Conservation (phyloP, 2,113 vertebrate genomes). For the Clupea harengus region DNA sequence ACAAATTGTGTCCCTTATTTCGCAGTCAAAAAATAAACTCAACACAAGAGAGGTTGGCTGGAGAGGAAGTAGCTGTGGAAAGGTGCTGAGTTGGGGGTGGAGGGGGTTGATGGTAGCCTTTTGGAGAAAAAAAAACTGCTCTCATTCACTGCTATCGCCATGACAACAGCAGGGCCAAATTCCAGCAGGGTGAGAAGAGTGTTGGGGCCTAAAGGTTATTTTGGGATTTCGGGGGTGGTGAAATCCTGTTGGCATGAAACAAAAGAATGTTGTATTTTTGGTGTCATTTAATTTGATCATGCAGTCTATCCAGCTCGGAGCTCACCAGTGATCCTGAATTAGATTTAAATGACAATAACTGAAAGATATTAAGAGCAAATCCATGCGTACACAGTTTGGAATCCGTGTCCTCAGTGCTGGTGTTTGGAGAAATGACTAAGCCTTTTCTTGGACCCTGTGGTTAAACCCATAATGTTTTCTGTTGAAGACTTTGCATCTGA, state of each 20-base stretch:
- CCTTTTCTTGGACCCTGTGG: no score
- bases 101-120: background rate
- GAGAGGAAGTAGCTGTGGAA: background rate
- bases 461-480: no score
- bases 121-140: background rate
- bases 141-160: slow-evolving; percentile 36
- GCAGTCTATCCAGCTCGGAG: background rate
- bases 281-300: background rate
- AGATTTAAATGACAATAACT: background rate
- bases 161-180: slow-evolving; percentile 42
- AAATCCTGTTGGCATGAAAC: background rate
- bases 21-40: background rate
- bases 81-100: background rate
- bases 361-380: background rate
- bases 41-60: background rate
- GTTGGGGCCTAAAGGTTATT: slow-evolving; percentile 34
- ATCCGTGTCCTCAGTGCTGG: background rate
- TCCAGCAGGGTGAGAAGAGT: slow-evolving; percentile 33
- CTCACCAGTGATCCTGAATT: background rate
- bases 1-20: background rate
- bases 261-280: background rate
- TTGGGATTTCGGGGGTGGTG: slow-evolving; percentile 27
- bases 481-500: no score
- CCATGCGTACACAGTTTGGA: background rate
- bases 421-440: no score